Conservation (phyloP, 2,113 vertebrate genomes). For the Misgurnus mizolepis region DNA sequence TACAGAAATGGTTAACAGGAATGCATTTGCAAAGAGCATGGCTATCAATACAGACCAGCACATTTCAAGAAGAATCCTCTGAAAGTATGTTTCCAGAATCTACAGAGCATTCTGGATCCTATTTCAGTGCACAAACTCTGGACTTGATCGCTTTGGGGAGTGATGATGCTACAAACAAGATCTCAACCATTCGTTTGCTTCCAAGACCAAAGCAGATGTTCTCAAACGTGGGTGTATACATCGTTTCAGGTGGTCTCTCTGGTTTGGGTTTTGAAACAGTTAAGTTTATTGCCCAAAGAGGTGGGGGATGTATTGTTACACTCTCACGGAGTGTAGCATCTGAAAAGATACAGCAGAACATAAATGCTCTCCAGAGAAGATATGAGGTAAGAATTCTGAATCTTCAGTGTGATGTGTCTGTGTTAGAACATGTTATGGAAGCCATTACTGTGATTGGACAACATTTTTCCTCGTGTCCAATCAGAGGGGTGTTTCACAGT, state of each 20-base stretch:
- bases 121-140: conserved; percentile 71
- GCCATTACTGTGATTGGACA: conserved; percentile 68
- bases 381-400: conserved; percentile 61
- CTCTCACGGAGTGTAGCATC: conserved; percentile 74
- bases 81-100: conserved; percentile 11
- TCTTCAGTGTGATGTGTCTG: conserved; percentile 77
- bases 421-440: conserved; percentile 66
- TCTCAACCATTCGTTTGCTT: conserved; percentile 69
- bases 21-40: conserved; percentile 63
- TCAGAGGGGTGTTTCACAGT: conserved; percentile 87
- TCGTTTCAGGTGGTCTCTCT: conserved; percentile 82
- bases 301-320: conserved; percentile 76
- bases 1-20: conserved; percentile 73
- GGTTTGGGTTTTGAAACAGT: conserved; percentile 87
- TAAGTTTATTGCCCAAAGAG: conserved; percentile 79
- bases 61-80: conserved; percentile 51
- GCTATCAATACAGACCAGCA: conserved; percentile 61
- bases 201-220: conserved; percentile 68
- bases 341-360: conserved; percentile 69
- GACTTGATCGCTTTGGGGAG: conserved; percentile 66
- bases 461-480: conserved; percentile 67
- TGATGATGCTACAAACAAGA: conserved; percentile 42
- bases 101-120: conserved; percentile 65
- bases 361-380: conserved; percentile 69
- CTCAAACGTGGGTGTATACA: conserved; percentile 72